Base-by-base conservation (phyloP, 1,140 invertebrate genomes). In the Aplysia californica region DNA sequence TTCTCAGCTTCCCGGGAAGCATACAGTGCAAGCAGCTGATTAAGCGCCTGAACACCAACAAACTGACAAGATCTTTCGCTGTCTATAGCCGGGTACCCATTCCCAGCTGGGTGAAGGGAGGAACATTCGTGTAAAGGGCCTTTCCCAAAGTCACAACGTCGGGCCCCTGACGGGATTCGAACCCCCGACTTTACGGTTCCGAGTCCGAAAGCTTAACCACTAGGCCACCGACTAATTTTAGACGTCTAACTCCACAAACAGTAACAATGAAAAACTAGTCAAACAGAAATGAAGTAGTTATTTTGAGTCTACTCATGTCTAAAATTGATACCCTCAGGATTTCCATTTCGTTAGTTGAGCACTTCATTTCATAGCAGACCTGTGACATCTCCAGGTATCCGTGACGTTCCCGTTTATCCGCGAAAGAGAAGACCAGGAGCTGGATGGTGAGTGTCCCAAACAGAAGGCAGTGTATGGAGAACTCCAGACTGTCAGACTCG, bases 361-460 rank as follows among this genome's bases (percentile, higher is more conserved):
- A 35, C 29, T 35, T 31, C 38, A 4, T 6, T 10, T 23, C 21
- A 59, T 59, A 59, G 36, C 59, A 33, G 15, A 64, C 23, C 29
- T 70, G 15, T 6, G 68, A 70, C 26, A 70, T 31, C 33, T 70
- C 68, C 2, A 35, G 68, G 44, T 70, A 70, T 26, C 29, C 50
- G n/a, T 39, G 3, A 15, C 29, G n/a, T n/a, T n/a, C 31, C 26
- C 68, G 31, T 39, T 69, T 69, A 6, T 70, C 68, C 31, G n/a
- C 68, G 15, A 70, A 50, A 1, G 68, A 70, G 4, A 39, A 55
- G 1, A 35, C 35, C 20, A 70, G 18, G 21, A 70, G 29, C 23
- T 70, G 68, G 29, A 70, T 41, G 1, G 31, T 35, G 1, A 70
- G 44, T n/a, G 58, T 3, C 2, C 68, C 68, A 26, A 56, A 70